Conservation (phyloP, 2,113 vertebrate genomes). For the Oxyruncus cristatus region DNA sequence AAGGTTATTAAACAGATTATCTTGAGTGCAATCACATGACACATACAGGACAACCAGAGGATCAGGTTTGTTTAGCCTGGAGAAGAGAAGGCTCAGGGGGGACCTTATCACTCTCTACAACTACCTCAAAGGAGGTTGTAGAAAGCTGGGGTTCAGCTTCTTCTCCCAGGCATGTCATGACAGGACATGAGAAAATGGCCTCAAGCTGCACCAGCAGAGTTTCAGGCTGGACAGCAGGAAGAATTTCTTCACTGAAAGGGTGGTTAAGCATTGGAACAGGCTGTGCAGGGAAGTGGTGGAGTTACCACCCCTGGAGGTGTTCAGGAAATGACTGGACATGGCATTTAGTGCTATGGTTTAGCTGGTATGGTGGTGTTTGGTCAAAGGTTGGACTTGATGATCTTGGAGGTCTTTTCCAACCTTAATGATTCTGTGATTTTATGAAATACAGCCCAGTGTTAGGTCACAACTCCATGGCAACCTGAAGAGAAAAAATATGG, state of each 20-base stretch:
- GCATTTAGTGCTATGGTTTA: neutral
- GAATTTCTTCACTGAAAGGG: neutral
- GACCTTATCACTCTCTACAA: neutral
- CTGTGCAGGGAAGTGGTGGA: neutral
- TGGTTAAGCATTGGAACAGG: neutral
- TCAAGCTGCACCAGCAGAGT: neutral
- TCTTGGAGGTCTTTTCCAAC: neutral
- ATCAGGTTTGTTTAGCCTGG: neutral
- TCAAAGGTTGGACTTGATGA: neutral
- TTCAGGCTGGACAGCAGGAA: neutral
- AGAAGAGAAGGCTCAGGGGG: neutral
- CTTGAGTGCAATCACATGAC: neutral
- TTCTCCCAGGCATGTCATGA: accelerated
- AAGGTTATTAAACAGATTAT: neutral
- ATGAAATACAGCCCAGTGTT: neutral
- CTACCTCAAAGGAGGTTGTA: neutral
- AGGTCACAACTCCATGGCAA: neutral
- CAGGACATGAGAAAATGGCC: neutral
- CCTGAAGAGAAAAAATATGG: neutral
- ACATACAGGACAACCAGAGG: neutral
- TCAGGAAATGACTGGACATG: accelerated
- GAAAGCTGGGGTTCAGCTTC: neutral
- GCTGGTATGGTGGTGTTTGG: neutral
- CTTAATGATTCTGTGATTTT: neutral
- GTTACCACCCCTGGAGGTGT: neutral